Conservation (phyloP, 2,797 vertebrate genomes). For the Chaetodon trifasciatus region DNA sequence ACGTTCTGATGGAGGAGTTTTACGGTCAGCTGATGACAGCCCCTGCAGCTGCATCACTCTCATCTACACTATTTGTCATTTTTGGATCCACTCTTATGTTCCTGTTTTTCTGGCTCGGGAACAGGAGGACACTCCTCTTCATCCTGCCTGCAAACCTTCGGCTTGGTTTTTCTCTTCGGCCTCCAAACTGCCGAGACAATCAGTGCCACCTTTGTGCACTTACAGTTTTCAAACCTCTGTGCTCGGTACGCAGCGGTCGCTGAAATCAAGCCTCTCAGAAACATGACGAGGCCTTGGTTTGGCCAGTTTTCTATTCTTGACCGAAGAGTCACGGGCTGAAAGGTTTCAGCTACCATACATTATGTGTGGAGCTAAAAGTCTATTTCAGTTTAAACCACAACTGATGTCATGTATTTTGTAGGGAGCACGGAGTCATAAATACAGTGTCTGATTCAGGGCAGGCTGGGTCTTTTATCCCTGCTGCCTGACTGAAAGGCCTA, state of each 20-base stretch:
- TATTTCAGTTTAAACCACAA: constrained; percentile 42
- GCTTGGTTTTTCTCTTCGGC: background rate
- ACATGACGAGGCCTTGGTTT: background rate
- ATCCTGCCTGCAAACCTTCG: background rate
- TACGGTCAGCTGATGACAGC: background rate
- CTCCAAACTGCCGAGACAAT: background rate
- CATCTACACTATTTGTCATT: background rate
- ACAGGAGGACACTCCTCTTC: background rate
- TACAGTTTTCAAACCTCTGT: background rate
- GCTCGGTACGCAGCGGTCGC: background rate
- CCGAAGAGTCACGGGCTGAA: constrained; percentile 8
- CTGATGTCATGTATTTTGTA: constrained; percentile 40
- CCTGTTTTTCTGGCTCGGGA: background rate
- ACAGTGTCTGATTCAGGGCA: constrained; percentile 26
- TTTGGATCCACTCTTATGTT: background rate
- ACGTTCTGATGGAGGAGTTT: no score
- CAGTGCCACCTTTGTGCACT: background rate
- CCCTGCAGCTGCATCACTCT: background rate
- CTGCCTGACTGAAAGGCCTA: constrained; percentile 46
- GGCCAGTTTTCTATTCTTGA: constrained; percentile 40
- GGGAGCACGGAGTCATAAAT: constrained; percentile 30
- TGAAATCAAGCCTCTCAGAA: background rate
- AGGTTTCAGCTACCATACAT: constrained; percentile 22
- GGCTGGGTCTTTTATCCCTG: constrained; percentile 23
- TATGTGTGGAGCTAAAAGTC: constrained; percentile 5